phyloP scores from a whole-genome alignment of 2,888 invertebrate genomes.

The Nasonovia ribisnigri region DNA sequence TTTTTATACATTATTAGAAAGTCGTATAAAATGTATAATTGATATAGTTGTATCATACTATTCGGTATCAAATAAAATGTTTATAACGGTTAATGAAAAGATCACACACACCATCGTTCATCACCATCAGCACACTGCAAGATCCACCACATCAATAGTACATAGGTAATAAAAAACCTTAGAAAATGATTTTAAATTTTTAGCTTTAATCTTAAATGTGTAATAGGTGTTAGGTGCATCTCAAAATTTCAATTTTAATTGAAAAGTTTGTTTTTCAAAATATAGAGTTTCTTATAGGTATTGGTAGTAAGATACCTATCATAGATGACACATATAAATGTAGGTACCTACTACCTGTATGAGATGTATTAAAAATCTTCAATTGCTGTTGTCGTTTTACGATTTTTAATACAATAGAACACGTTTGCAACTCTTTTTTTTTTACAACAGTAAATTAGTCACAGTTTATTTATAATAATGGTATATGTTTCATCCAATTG shows the following conservation, averaged over 20 bases:
- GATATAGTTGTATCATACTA: neutral
- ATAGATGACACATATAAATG: neutral
- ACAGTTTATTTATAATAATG: conserved; percentile 62
- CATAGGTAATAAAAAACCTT: neutral
- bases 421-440: conserved; percentile 27
- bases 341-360: neutral
- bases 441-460: conserved; percentile 61
- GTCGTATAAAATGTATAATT: neutral
- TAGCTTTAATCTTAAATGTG: neutral
- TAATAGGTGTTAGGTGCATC: neutral
- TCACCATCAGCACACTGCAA: neutral
- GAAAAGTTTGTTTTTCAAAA: neutral
- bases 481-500: conserved; percentile 42
- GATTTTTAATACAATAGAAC: conserved; percentile 55
- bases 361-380: neutral
- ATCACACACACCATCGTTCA: neutral
- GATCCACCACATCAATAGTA: neutral
- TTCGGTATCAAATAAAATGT: neutral
- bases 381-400: neutral
- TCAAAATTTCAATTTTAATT: neutral
- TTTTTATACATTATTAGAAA: no score
- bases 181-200: neutral
- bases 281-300: neutral
- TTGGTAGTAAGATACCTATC: neutral
- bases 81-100: neutral